These are phyloP conservation scores for Apogon talboti DNA, from an alignment of 2,797 vertebrate species.

Conservation along the genomic window DNA sequence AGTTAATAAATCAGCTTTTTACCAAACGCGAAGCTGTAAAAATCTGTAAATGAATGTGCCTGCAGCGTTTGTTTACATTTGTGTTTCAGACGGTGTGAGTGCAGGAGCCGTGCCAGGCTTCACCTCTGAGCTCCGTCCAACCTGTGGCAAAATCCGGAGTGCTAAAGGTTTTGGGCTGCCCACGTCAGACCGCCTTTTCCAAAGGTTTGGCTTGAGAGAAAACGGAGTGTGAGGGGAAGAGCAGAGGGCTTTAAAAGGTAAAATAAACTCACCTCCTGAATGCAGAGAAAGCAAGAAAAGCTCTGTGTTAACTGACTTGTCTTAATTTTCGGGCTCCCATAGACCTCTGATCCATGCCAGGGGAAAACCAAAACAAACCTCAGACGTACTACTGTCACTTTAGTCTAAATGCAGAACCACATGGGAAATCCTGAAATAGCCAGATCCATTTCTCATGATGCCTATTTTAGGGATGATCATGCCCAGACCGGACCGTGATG, in stretches of 20 bases:
- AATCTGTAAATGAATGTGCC: slow-evolving; percentile 28
- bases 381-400: slow-evolving; percentile 69
- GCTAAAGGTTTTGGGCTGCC: slow-evolving; percentile 64
- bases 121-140: slow-evolving; percentile 56
- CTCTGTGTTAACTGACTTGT: slow-evolving; percentile 43
- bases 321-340: slow-evolving; percentile 70
- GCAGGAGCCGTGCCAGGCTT: slow-evolving; percentile 42
- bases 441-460: slow-evolving; percentile 60
- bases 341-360: slow-evolving; percentile 73
- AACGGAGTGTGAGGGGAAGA: slow-evolving; percentile 53
- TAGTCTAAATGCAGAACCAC: slow-evolving; percentile 66
- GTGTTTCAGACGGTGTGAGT: slow-evolving; percentile 45
- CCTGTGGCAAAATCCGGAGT: slow-evolving; percentile 59
- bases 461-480: slow-evolving; percentile 61
- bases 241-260: slow-evolving; percentile 61
- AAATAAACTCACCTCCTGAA: slow-evolving; percentile 70
- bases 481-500: slow-evolving; percentile 44
- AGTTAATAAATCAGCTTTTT: slow-evolving; percentile 19
- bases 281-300: slow-evolving; percentile 49
- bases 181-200: slow-evolving; percentile 64
- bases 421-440: slow-evolving; percentile 73
- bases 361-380: slow-evolving; percentile 76
- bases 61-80: slow-evolving; percentile 28
- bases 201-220: slow-evolving; percentile 48
- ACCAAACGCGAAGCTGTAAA: slow-evolving; percentile 27